These are phyloP conservation scores for Pogonomyrmex barbatus DNA, from an alignment of 1,140 invertebrate species.

Conservation along the genomic window DNA sequence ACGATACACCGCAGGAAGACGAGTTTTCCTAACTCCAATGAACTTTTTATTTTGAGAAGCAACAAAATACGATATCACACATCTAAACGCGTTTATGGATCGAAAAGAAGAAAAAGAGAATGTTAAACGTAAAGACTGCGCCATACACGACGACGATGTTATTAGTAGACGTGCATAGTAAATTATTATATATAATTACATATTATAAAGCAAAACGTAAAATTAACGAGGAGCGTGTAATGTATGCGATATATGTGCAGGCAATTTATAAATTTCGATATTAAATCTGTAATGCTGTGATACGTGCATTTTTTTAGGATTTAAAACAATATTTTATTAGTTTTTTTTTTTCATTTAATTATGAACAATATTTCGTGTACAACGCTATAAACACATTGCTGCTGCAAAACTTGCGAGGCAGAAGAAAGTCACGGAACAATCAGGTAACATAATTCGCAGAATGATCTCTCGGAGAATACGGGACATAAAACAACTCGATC, in stretches of 20 bases:
- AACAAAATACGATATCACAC: background rate
- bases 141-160: conserved; percentile 15
- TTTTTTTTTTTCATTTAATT: conserved; percentile 72
- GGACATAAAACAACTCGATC: conserved; percentile 42
- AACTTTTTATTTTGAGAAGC: background rate
- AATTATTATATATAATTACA: conserved; percentile 1
- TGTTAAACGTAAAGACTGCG: conserved; percentile 17
- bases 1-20: background rate
- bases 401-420: conserved; percentile 66
- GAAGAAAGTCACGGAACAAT: conserved; percentile 66
- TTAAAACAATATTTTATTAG: conserved; percentile 71
- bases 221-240: background rate
- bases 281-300: conserved; percentile 23
- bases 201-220: conserved; percentile 3
- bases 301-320: conserved; percentile 37
- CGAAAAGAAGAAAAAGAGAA: conserved; percentile 8
- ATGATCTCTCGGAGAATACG: conserved; percentile 41
- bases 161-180: background rate
- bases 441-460: conserved; percentile 61
- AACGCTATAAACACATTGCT: conserved; percentile 76
- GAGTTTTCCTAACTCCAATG: background rate
- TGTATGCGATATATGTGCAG: background rate
- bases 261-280: conserved; percentile 39
- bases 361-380: conserved; percentile 77
- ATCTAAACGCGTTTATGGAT: background rate